Conservation (phyloP, 2,888 invertebrate genomes). For the Catocala nupta region DNA sequence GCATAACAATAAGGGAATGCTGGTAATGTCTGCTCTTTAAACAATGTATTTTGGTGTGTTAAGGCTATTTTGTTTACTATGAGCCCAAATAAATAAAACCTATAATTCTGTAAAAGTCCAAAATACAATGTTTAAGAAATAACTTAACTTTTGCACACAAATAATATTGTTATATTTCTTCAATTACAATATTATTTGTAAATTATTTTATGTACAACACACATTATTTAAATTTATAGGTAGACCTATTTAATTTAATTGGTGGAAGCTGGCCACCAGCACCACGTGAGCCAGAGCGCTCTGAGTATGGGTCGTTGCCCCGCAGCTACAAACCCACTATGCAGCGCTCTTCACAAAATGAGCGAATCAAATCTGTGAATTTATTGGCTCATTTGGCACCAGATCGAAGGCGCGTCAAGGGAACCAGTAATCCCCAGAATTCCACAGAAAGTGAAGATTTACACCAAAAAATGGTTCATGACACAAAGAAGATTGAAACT, state of each 20-base stretch:
- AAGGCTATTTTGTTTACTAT: no score
- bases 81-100: no score
- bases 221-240: slow-evolving; percentile 56
- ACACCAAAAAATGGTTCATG: slow-evolving; percentile 77
- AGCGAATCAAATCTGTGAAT: slow-evolving; percentile 88
- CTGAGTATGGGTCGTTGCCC: slow-evolving; percentile 75
- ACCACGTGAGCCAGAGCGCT: slow-evolving; percentile 67
- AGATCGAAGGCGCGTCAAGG: slow-evolving; percentile 71
- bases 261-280: slow-evolving; percentile 85
- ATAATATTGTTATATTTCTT: no score
- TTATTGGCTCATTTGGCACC: slow-evolving; percentile 86
- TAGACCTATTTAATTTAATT: slow-evolving; percentile 80
- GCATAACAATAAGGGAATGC: no score
- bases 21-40: no score
- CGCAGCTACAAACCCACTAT: slow-evolving; percentile 68
- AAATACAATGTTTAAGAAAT: no score
- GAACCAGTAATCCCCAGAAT: slow-evolving; percentile 50
- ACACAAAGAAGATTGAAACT: slow-evolving; percentile 81
- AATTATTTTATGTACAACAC: no score
- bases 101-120: no score
- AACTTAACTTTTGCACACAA: no score
- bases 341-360: slow-evolving; percentile 74
- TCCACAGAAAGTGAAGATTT: slow-evolving; percentile 52
- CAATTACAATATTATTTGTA: no score
- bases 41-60: no score